These are phyloP conservation scores for Drosophila melanosoma DNA, from an alignment of 2,888 invertebrate species.

Conservation along the genomic window DNA sequence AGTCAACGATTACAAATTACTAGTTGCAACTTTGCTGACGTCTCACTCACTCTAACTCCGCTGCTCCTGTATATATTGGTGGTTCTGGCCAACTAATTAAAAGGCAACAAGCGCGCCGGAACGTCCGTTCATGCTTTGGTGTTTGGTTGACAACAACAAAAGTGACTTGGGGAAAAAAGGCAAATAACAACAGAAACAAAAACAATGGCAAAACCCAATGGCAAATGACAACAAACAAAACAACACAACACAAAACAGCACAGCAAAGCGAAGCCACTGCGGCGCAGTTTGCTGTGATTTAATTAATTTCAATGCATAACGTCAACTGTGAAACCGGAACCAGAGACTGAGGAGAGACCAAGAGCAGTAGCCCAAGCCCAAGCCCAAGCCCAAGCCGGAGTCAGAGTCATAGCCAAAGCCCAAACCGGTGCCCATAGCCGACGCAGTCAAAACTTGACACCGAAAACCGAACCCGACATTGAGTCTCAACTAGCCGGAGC, in stretches of 20 bases:
- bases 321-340: conserved; percentile 79
- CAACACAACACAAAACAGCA: not conserved
- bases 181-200: conserved; percentile 22
- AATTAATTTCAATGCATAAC: conserved; percentile 83
- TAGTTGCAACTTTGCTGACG: conserved; percentile 39
- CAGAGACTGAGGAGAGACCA: conserved; percentile 24
- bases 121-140: conserved; percentile 44
- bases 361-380: not conserved
- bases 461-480: conserved; percentile 51
- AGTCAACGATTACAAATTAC: conserved; percentile 72
- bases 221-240: conserved; percentile 30
- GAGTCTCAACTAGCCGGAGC: conserved; percentile 34
- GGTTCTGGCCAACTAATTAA: conserved; percentile 71
- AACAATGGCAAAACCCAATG: conserved; percentile 35
- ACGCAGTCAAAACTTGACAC: conserved; percentile 68
- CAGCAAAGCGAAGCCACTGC: conserved; percentile 36
- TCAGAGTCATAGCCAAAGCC: conserved; percentile 2
- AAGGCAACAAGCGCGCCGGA: conserved; percentile 66
- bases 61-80: conserved; percentile 26
- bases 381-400: conserved; percentile 21
- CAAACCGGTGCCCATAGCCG: conserved; percentile 34
- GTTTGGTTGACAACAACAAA: conserved; percentile 57
- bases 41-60: conserved; percentile 11
- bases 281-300: conserved; percentile 77
- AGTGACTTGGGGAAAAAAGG: conserved; percentile 1